phyloP scores from a whole-genome alignment of 2,888 invertebrate genomes.

The Spilosoma lubricipeda region DNA sequence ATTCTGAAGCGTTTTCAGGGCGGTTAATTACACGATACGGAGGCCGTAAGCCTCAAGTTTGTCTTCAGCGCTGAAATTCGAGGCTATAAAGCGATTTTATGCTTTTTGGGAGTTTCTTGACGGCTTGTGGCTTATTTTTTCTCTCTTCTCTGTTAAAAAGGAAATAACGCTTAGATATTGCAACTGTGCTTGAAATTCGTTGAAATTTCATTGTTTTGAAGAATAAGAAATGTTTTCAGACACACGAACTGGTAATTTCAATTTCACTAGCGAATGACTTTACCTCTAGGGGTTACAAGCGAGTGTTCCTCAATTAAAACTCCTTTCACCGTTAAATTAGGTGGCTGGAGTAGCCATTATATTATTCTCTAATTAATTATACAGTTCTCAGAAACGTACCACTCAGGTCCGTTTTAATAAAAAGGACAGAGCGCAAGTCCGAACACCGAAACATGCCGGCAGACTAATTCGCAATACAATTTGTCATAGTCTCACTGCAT shows the following conservation, averaged over 20 bases:
- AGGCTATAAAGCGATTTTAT: slow-evolving; percentile 58
- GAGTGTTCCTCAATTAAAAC: not conserved
- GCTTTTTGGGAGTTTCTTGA: slow-evolving; percentile 54
- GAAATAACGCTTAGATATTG: slow-evolving; percentile 30
- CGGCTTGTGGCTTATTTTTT: slow-evolving; percentile 54
- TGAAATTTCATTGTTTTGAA: slow-evolving; percentile 27
- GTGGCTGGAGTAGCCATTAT: not conserved
- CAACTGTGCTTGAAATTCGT: slow-evolving; percentile 31
- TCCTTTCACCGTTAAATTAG: not conserved
- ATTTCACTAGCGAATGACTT: not conserved
- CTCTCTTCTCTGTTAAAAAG: slow-evolving; percentile 48
- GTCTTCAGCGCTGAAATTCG: slow-evolving; percentile 59
- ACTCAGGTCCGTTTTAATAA: not conserved
- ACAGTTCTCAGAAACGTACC: not conserved
- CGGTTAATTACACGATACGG: slow-evolving; percentile 76
- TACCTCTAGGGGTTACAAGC: not conserved
- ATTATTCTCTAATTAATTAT: not conserved
- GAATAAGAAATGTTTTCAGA: not conserved
- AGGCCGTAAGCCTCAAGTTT: slow-evolving; percentile 62
- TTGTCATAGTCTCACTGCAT: slow-evolving; percentile 57
- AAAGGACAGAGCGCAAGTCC: slow-evolving; percentile 24
- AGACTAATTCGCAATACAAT: slow-evolving; percentile 47
- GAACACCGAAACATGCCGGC: slow-evolving; percentile 21
- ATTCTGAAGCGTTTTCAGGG: slow-evolving; percentile 70
- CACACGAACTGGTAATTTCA: not conserved